A percentile compares a stretch with the other conserved stretches of the same genome.
These are phyloP conservation scores for Nyctereutes procyonoides DNA, from an alignment of 2,113 vertebrate species.

Conservation along the genomic window DNA sequence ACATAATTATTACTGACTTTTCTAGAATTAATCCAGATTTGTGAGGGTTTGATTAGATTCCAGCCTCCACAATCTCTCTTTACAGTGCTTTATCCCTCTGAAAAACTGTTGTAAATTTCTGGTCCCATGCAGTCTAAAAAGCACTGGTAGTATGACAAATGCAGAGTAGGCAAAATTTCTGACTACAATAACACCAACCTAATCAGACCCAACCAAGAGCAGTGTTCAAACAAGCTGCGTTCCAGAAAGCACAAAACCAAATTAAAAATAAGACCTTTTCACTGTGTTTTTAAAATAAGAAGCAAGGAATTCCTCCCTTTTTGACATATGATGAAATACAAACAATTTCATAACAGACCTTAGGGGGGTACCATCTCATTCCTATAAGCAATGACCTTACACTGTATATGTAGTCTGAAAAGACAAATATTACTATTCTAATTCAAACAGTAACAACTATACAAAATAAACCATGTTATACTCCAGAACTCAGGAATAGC, in stretches of 20 bases:
- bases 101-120: not conserved
- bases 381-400: conserved; percentile 79
- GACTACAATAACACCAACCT: not conserved
- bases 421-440: conserved; percentile 69
- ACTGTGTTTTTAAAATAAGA: not conserved
- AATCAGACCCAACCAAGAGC: not conserved
- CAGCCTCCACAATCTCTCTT: not conserved
- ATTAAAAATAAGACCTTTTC: not conserved
- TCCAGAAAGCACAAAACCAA: not conserved
- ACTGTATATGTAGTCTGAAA: conserved; percentile 62
- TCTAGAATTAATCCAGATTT: conserved; percentile 17
- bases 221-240: not conserved
- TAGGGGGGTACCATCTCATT: conserved; percentile 36
- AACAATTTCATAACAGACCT: not conserved
- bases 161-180: not conserved
- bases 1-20: not conserved
- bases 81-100: not conserved
- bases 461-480: not conserved
- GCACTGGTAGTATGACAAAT: not conserved
- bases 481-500: not conserved
- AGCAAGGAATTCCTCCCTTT: not conserved
- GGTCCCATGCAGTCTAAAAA: not conserved
- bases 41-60: not conserved
- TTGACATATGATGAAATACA: not conserved
- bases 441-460: not conserved